Evolutionary conservation across 1,140 invertebrate genomes (phyloP).

Genomic region (Dysdera silvatica): DNA sequence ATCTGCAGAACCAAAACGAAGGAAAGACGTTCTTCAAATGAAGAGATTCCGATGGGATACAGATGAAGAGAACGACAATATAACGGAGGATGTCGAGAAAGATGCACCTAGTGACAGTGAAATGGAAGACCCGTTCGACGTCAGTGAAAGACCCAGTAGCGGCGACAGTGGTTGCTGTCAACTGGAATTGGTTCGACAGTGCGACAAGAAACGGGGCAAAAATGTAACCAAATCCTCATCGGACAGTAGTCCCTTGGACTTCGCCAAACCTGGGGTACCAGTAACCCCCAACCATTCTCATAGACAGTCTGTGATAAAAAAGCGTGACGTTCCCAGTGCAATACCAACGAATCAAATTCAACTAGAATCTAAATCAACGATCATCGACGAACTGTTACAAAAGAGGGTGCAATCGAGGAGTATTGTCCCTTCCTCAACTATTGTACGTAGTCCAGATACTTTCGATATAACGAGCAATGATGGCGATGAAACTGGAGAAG

Average conservation of each 20-base stretch:
- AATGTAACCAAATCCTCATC: too few species aligned
- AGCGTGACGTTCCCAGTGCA: too few species aligned
- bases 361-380: not conserved
- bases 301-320: constrained; percentile 25
- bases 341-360: constrained; percentile 4
- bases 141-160: constrained; percentile 25
- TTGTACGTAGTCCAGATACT: too few species aligned
- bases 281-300: constrained; percentile 1
- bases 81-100: not conserved
- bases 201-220: not conserved
- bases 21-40: constrained; percentile 25
- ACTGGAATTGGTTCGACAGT: too few species aligned
- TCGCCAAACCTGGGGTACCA: not conserved
- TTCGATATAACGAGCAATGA: too few species aligned
- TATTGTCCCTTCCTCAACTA: too few species aligned
- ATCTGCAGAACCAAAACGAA: constrained; percentile 22
- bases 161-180: constrained; percentile 27
- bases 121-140: constrained; percentile 4
- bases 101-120: not conserved
- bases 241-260: not conserved
- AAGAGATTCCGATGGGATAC: constrained; percentile 25
- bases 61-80: constrained; percentile 4
- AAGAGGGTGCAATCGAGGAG: too few species aligned
- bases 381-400: not conserved
- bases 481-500: not conserved